phyloP scores from a whole-genome alignment of 2,797 vertebrate species.

The Oceanodroma leucorhoa region DNA sequence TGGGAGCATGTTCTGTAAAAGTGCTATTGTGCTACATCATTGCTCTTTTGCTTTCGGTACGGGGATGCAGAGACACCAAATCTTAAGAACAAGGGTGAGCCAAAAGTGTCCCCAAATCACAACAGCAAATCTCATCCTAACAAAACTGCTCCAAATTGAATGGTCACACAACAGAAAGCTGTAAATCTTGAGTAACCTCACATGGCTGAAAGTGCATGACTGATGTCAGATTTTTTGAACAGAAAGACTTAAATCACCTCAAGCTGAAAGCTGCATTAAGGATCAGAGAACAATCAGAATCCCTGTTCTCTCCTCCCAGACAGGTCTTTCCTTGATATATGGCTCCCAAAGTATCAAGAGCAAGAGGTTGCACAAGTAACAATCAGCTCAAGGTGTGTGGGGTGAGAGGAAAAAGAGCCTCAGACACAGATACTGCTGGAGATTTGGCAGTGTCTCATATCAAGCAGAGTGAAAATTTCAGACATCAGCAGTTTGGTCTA shows the following conservation, averaged over 20 bases:
- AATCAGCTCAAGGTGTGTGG: conserved; percentile 14
- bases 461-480: conserved; percentile 41
- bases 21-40: neutral
- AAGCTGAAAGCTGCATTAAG: conserved; percentile 7
- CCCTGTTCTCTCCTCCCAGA: neutral
- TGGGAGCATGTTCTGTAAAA: neutral
- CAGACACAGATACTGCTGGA: neutral
- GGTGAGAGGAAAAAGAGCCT: neutral
- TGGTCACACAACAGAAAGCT: neutral
- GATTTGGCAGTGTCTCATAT: neutral
- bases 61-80: fast-evolving
- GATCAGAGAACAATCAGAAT: neutral
- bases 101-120: neutral
- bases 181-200: neutral
- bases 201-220: neutral
- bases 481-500: conserved; percentile 38
- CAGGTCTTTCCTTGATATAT: neutral
- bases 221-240: neutral
- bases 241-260: neutral
- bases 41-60: neutral
- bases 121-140: neutral
- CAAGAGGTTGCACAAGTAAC: neutral
- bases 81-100: neutral
- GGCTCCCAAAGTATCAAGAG: neutral
- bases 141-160: neutral